Base-by-base conservation (phyloP, 2,113 vertebrate genomes). In the Burhinus bistriatus region DNA sequence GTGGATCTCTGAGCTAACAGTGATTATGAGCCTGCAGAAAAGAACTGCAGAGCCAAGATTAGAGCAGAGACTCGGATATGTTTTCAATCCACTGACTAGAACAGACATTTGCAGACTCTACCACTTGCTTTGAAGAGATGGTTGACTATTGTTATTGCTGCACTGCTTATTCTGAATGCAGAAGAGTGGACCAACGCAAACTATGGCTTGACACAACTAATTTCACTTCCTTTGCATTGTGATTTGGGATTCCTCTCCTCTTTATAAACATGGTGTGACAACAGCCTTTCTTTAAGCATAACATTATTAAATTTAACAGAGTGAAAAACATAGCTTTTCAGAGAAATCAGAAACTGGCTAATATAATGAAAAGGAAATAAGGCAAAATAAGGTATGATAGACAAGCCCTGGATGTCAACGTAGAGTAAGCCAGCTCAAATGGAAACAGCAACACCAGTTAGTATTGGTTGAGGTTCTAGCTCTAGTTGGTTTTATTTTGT, bases 161-260 rank as follows among this genome's bases (percentile, higher is more conserved):
- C 36, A 12, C 15, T 38, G 69, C 26, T 73, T 66, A 4, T 20
- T 18, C 45, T 30, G 52, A 59, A 64, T 25, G 47, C 45, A 49
- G 49, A 40, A 36, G 18, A 9, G 14, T 3, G 18, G 30, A 36
- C 12, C 55, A 59, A 51, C 23, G 19, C 29, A 40, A 17, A 32
- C 15, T 5, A 6, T 1, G 2, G 12, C 49, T 34, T 4, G 0
- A 59, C 64, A 77, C 55, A 68, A 32, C 21, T 42, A 36, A 45
- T 5, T 19, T 58, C 5, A 26, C 44, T 87, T 80, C 36, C 18
- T 38, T 14, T 66, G 12, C 9, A 11, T 30, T 34, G 4, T n/a
- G 44, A 8, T 5, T 18, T 8, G 8, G 11, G 17, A 68, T 55
- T 90, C 70, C 29, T 71, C 58, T 69, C 47, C 29, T 66, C 76